Base-by-base conservation (phyloP, 2,113 vertebrate species). In the Osmerus mordax region DNA sequence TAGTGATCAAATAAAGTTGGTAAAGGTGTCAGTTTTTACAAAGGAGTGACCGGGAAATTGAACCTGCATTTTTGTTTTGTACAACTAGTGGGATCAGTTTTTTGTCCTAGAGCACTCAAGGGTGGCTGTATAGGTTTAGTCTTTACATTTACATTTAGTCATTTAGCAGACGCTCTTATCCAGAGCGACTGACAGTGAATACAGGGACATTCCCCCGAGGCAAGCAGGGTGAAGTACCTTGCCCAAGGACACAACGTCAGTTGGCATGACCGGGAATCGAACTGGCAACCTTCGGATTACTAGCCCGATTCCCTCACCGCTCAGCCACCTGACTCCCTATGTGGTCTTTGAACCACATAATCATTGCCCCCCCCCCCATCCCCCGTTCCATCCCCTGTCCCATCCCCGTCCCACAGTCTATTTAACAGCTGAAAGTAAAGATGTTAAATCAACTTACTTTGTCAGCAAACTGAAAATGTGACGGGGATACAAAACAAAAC, bases 41-140 rank as follows among this genome's bases (percentile, higher is more conserved):
- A 56, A 58, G 71, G 63, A 78, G 86, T 86, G 84, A 95, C 95
- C 87, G 90, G 94, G 93, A 94, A 90, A 90, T 90, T 92, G 93
- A 95, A 97, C 96, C 95, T 96, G 95, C 92, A 92, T 93, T 91
- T 97, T 94, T 91, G 93, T 94, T 93, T 90, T 76, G 75, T 59
- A 69, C 87, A 92, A 92, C 87, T 90, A 92, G 93, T 93, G 93
- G 93, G 91, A 92, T 94, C 90, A 93, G 94, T 95, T 92, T 94
- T 94, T 94, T 90, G 92, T 94, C 93, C 92, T 93, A 83, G 87
- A 93, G 91, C 89, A 87, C 92, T 90, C 90, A 86, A 89, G 90
- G 92, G 90, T 93, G 92, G 89, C 92, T 91, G 93, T 92, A 93
- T 92, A 90, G 92, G 92, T 90, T 85, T 83, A 84, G 78, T 86